Evolutionary conservation across 92 coral and sea anemone species (phyloP).

Genomic region (Porites evermanni): DNA sequence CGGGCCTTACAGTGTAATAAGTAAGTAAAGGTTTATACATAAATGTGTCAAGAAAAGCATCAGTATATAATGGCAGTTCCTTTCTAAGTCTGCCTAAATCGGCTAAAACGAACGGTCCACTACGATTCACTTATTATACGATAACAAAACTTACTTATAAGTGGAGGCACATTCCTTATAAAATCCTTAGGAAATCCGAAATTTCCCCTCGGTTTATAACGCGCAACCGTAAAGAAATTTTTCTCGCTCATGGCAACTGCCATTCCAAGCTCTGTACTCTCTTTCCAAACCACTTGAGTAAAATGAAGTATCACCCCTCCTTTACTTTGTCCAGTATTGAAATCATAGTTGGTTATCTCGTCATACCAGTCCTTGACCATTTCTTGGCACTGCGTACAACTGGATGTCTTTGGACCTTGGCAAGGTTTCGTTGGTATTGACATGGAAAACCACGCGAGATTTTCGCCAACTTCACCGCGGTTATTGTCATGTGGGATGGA

Average conservation of each 20-base stretch:
- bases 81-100: no score
- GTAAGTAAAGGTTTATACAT: no score
- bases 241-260: conserved; percentile 68
- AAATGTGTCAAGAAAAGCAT: no score
- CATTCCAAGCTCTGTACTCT: conserved; percentile 76
- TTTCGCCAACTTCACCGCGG: conserved; percentile 73
- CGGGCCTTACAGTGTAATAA: no score
- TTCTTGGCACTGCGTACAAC: conserved; percentile 76
- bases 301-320: conserved; percentile 76
- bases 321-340: conserved; percentile 60
- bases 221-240: conserved; percentile 73
- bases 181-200: conserved; percentile 17
- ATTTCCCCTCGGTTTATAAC: conserved; percentile 82
- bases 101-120: no score
- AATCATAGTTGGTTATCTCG: conserved; percentile 75
- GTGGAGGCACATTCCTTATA: not conserved
- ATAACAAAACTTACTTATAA: not conserved
- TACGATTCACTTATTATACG: no score
- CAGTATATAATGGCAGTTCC: no score
- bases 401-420: conserved; percentile 42
- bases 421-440: conserved; percentile 67
- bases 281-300: conserved; percentile 94
- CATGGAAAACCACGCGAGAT: conserved; percentile 70
- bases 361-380: conserved; percentile 86
- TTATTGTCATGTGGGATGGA: conserved; percentile 54